phyloP scores from a whole-genome alignment of 2,113 vertebrate genomes.

The Neomonachus schauinslandi region DNA sequence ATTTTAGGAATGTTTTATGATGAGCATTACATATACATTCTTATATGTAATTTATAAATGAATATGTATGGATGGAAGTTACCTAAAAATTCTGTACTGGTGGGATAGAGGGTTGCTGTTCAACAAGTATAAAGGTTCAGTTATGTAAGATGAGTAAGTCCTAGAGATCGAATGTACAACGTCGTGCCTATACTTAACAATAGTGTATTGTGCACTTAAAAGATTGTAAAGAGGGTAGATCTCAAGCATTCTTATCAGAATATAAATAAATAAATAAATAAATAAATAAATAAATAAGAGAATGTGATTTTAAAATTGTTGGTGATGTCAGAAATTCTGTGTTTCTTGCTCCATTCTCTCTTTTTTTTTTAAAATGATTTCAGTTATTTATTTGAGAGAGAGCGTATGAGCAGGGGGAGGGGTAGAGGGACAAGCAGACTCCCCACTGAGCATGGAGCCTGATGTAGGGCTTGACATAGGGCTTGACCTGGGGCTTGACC shows the following conservation, averaged over 20 bases:
- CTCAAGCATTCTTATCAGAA: neutral
- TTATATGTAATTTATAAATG: neutral
- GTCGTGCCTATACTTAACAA: neutral
- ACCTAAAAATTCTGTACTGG: neutral
- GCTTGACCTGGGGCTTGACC: too few species aligned
- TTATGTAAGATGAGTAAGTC: neutral
- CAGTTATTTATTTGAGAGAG: neutral
- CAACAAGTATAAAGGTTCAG: neutral
- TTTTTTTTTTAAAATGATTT: neutral
- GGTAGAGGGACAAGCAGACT: neutral
- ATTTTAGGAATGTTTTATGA: neutral
- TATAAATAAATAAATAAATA: neutral
- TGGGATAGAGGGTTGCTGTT: neutral
- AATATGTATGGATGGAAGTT: neutral
- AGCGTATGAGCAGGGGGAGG: neutral
- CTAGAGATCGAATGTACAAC: neutral
- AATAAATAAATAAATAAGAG: neutral
- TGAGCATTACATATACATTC: neutral
- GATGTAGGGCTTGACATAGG: neutral
- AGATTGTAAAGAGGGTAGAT: neutral
- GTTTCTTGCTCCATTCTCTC: neutral
- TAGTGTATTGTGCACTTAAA: neutral
- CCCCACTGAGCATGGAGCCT: neutral
- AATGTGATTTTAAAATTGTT: neutral
- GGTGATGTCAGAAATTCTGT: neutral